Percentiles rank a stretch among this genome's conserved stretches.
Evolutionary conservation across 2,797 vertebrate species (phyloP).

Genomic region (Ammospiza maritima): DNA sequence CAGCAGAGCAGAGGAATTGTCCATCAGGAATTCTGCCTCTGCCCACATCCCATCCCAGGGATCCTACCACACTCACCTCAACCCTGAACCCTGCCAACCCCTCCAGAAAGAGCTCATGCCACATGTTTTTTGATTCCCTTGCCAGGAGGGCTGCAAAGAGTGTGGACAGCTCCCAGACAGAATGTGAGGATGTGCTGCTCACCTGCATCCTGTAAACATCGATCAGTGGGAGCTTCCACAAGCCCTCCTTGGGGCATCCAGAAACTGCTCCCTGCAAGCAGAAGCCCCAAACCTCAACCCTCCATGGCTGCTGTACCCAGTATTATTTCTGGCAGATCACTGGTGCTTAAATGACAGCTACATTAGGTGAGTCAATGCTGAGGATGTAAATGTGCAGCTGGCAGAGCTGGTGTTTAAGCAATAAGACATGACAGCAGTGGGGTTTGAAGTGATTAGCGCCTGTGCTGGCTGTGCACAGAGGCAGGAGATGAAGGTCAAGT

Average conservation of each 20-base stretch:
- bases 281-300: background rate
- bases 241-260: rapidly evolving
- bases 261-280: background rate
- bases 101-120: background rate
- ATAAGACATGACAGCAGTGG: conserved; percentile 19
- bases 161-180: background rate
- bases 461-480: background rate
- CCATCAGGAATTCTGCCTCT: background rate
- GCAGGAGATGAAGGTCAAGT: conserved; percentile 24
- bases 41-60: background rate
- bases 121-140: background rate
- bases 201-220: background rate
- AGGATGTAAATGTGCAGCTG: conserved; percentile 55
- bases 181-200: background rate
- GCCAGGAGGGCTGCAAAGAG: background rate
- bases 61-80: background rate
- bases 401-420: conserved; percentile 42
- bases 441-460: conserved; percentile 25
- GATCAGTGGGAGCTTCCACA: background rate
- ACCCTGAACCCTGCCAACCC: background rate
- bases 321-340: conserved; percentile 32
- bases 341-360: conserved; percentile 20
- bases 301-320: background rate
- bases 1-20: background rate
- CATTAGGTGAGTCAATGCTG: conserved; percentile 64